Base-by-base conservation (phyloP, 37 sponge, comb jelly and placozoan species). In the Bolinopsis microptera region DNA sequence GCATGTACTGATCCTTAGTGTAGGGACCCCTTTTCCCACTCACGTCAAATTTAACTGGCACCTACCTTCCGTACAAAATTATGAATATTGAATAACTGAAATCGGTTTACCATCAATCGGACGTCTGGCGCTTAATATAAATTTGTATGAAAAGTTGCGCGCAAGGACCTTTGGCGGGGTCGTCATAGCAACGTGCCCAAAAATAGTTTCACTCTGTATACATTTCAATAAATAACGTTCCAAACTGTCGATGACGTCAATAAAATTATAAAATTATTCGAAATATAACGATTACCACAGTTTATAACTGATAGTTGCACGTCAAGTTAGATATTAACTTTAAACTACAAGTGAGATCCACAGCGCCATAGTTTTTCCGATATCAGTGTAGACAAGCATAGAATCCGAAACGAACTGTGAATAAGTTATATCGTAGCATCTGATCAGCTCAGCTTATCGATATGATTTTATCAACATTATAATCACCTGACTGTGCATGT, bases 151-250 rank as follows among this genome's bases (percentile, higher is more conserved):
- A 18, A 48, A 48, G 61, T 48, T 48, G 61, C 80, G 80, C 80
- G 80, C 80, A 77, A 16, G 13, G 80, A 34, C 18, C 33, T 32
- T 77, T 35, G 35, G 21, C 35, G 21, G 27, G 3, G 80, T 77
- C 18, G 80, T 36, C 37, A 33, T 77, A 34, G 80, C 80, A 34
- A 77, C 36, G 33, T 77, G 5, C 28, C 74, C 74, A 70, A 70
- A 70, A 70, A 48, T 48, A 48, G 61, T 48, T 48, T 5, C 13
- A 18, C 61, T n/a, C 61, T 5, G 61, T 48, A 13, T 48, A 18
- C 13, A 48, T 13, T 48, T 48, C 9, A 13, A 48, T 13, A 13
- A 18, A 48, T 18, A 48, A 13, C 13, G 61, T 48, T 48, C 61
- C 61, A 48, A 18, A 13, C 61, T 5, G 61, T 48, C 5, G 61